Conservation (phyloP, 1,140 invertebrate species). For the Drosophila ananassae region DNA sequence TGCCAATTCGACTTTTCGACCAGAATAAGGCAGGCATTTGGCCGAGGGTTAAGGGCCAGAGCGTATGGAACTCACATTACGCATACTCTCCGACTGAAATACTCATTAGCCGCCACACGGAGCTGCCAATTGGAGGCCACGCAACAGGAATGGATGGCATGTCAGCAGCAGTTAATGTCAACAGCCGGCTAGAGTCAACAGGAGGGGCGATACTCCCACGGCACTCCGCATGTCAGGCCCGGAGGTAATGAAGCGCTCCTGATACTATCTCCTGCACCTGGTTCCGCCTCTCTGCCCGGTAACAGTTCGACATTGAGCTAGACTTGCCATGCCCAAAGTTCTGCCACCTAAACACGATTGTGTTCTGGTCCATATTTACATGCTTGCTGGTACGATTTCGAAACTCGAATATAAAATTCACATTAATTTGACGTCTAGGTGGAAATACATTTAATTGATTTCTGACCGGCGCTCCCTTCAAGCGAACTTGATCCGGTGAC, state of each 20-base stretch:
- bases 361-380: slow-evolving; percentile 35
- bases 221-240: slow-evolving; percentile 56
- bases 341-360: not conserved
- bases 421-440: slow-evolving; percentile 79
- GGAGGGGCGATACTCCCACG: slow-evolving; percentile 12
- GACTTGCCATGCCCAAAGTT: slow-evolving; percentile 40
- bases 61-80: slow-evolving; percentile 43
- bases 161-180: slow-evolving; percentile 46
- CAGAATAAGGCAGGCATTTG: not conserved
- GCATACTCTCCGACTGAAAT: slow-evolving; percentile 20
- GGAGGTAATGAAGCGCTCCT: slow-evolving; percentile 55
- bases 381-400: slow-evolving; percentile 18
- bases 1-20: slow-evolving; percentile 47
- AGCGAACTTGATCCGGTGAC: too few species aligned
- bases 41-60: not conserved
- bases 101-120: slow-evolving; percentile 61
- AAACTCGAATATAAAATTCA: slow-evolving; percentile 72
- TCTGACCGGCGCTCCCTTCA: slow-evolving; percentile 29
- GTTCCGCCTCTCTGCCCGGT: slow-evolving; percentile 9
- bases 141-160: slow-evolving; percentile 13
- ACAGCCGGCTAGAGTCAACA: slow-evolving; percentile 26
- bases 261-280: not conserved
- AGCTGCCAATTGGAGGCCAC: slow-evolving; percentile 10
- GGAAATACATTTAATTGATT: slow-evolving; percentile 81
- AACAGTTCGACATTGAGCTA: slow-evolving; percentile 55